Base-by-base conservation (phyloP, 1,140 invertebrate genomes). In the Drosophila novamexicana region DNA sequence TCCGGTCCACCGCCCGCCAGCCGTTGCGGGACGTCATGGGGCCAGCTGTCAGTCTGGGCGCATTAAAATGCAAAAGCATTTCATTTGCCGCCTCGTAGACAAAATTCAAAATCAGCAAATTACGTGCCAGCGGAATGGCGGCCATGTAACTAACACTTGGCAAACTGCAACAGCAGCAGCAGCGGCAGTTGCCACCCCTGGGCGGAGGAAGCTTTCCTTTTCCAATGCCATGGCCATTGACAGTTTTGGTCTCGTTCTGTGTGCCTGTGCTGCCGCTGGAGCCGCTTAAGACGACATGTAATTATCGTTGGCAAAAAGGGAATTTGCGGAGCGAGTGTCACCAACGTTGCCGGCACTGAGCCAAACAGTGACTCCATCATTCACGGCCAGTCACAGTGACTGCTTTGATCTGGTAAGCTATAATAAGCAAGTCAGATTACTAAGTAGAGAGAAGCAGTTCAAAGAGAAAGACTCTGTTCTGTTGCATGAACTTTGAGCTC, bases 61-160 rank as follows among this genome's bases (percentile, higher is more conserved):
- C 83, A 86, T 86, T 86, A 88, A 88, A 86, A 86, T 88, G 83
- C 83, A 88, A 78, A 86, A 88, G 83, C 83, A 88, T 86, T 86
- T 86, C 82, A 86, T 86, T 86, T 86, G 82, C 78, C 72, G 79
- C 71, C 82, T 67, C 82, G 75, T 71, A 70, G 79, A 78, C 83
- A 88, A 78, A 86, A 82, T 86, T 86, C 72, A 88, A 86, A 86
- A 86, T 86, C 83, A 86, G 83, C 83, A 86, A 86, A 88, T 86
- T 86, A 86, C 83, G 83, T 86, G 83, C 79, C 77, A 85, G 75
- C 56, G 61, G 72, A 70, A 78, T 78, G 66, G 66, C 65, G 66
- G 56, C 54, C 84, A 88, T 88, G 82, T 88, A 88, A 86, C 82
- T 88, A 86, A 86, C 82, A 86, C 82, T 86, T 64, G 58, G 66